Percentiles rank a stretch among this genome's conserved stretches.
Evolutionary conservation across 2,113 vertebrate genomes (phyloP).

Genomic region (Macrotis lagotis): DNA sequence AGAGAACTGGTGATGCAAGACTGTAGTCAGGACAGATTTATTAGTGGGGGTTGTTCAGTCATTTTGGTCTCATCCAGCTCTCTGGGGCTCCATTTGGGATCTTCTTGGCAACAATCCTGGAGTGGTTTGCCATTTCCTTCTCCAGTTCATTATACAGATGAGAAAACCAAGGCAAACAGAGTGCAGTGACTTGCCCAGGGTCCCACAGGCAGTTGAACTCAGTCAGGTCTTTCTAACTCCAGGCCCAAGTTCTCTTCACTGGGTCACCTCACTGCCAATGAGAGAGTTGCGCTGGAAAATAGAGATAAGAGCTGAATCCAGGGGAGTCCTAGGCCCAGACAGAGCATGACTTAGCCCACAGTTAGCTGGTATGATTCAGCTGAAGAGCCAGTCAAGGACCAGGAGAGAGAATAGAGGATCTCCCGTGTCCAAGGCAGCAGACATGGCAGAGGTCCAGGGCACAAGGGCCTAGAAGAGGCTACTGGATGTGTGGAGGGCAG

Average conservation of each 20-base stretch:
- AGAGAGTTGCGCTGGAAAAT: neutral
- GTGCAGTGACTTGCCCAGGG: neutral
- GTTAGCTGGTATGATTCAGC: too few relatives aligned
- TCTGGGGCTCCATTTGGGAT: too few relatives aligned
- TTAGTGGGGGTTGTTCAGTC: too few relatives aligned
- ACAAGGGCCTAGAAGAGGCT: too few relatives aligned
- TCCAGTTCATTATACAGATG: neutral
- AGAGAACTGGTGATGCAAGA: neutral
- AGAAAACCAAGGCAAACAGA: neutral
- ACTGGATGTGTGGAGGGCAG: too few relatives aligned
- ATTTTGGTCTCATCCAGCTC: too few relatives aligned
- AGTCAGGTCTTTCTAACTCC: neutral
- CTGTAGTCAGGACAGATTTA: neutral
- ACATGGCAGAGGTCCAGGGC: too few relatives aligned
- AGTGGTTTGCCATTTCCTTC: neutral
- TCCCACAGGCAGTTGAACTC: neutral
- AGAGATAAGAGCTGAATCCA: neutral
- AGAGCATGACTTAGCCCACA: neutral
- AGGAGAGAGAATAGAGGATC: too few relatives aligned
- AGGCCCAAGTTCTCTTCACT: neutral
- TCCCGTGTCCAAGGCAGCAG: too few relatives aligned
- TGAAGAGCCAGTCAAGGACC: too few relatives aligned
- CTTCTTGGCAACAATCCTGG: too few relatives aligned
- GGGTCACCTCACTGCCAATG: neutral
- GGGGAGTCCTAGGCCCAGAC: too few relatives aligned